Evolutionary conservation across 2,113 vertebrate genomes (phyloP).

Genomic region (Aegotheles bennettii): DNA sequence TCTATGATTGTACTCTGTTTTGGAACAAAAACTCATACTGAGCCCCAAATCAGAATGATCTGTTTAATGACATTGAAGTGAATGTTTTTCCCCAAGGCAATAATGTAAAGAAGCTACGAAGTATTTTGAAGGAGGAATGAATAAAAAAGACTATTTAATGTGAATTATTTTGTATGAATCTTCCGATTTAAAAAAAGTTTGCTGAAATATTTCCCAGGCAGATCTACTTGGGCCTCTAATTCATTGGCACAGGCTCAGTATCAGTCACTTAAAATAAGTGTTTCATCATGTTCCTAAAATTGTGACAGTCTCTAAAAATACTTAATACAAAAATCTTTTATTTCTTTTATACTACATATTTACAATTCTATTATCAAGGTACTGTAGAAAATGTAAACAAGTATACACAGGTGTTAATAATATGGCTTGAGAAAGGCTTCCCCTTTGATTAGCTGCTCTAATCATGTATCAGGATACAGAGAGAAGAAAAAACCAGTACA

Average conservation of each 20-base stretch:
- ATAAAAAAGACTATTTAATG: not conserved
- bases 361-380: constrained; percentile 25
- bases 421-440: not conserved
- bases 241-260: not conserved
- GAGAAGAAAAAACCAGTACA: not conserved
- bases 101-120: not conserved
- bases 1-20: not conserved
- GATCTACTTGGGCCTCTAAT: not conserved
- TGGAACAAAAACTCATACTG: not conserved
- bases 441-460: not conserved
- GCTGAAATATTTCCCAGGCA: not conserved
- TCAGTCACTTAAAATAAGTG: not conserved
- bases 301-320: constrained; percentile 3
- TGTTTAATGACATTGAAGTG: not conserved
- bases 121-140: not conserved
- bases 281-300: constrained; percentile 4
- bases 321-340: constrained; percentile 4
- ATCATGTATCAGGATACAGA: not conserved
- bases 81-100: not conserved
- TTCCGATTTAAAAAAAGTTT: not conserved
- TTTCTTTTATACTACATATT: constrained; percentile 48
- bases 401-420: not conserved
- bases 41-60: not conserved
- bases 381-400: constrained; percentile 45
- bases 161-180: not conserved